Base-by-base conservation (phyloP, 2,888 invertebrate genomes). In the Drosophila borealis region DNA sequence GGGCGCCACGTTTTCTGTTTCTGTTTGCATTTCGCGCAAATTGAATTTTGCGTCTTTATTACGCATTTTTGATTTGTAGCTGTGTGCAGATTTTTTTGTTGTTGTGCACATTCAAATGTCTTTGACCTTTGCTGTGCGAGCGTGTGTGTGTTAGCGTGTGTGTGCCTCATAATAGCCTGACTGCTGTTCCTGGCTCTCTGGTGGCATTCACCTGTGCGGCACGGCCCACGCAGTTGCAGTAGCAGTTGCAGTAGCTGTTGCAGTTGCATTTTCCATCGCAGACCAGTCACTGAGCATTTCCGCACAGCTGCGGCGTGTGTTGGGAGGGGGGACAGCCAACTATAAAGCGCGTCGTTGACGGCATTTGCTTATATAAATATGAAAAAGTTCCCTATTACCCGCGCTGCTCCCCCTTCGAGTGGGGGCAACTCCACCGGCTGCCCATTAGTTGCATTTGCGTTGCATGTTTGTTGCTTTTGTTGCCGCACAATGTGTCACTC, bases 61-160 rank as follows among this genome's bases (percentile, higher is more conserved):
- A 83, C 88, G 85, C 87, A 89, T 87, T 84, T 84, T 84, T 84
- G 84, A 84, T 89, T 84, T 84, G 84, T 87, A 36, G 72, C 69
- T 44, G 62, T 53, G 55, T 64, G 65, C 69, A 61, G 69, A 57
- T 61, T 61, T 45, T 44, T 45, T 17, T 17, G 17, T 17, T 36
- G 42, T 25, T 44, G 67, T 55, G 57, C 63, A 46, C 66, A 64
- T 62, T 51, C 66, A 79, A 70, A 68, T 80, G 89, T 86, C 86
- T 80, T 86, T 86, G 86, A 86, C 89, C 86, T 88, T 71, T 76
- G 59, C 29, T 19, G 19, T 29, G 42, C 25, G 8, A 10, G 21
- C 13, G n/a, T 50, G 10, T 11, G 33, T 50, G 17, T 46, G 8
- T 33, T n/a, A n/a, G n/a, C n/a, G 21, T 13, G 25, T 25, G 36